phyloP scores from a whole-genome alignment of 1,140 invertebrate genomes.

The Euura lappo region DNA sequence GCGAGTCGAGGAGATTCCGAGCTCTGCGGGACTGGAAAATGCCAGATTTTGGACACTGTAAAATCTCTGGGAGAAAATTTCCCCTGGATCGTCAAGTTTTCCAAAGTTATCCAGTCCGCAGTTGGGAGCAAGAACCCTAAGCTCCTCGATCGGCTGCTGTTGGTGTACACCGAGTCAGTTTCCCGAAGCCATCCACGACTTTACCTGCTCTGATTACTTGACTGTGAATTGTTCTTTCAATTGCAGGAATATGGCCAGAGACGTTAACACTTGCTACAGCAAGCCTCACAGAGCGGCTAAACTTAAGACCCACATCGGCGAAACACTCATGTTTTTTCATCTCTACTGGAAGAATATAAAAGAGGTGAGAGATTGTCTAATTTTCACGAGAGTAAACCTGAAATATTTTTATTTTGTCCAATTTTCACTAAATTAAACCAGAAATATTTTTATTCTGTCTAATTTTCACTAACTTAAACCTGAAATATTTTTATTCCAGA shows the following conservation, averaged over 20 bases:
- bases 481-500: slow-evolving; percentile 28
- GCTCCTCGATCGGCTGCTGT: slow-evolving; percentile 36
- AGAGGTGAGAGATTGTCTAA: slow-evolving; percentile 34
- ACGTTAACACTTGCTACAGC: slow-evolving; percentile 24
- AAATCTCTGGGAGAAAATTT: slow-evolving; percentile 29
- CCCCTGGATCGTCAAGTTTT: slow-evolving; percentile 42
- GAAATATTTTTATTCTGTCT: neutral
- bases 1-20: neutral
- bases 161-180: slow-evolving; percentile 40
- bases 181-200: neutral
- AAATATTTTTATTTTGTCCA: neutral
- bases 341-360: slow-evolving; percentile 47
- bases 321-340: slow-evolving; percentile 47
- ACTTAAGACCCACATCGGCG: slow-evolving; percentile 43
- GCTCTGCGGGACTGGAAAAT: neutral
- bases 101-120: slow-evolving; percentile 32
- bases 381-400: neutral
- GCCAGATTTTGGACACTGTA: neutral
- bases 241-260: slow-evolving; percentile 44
- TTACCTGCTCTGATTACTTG: slow-evolving; percentile 3
- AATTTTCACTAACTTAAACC: neutral
- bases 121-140: slow-evolving; percentile 35
- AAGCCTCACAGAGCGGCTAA: slow-evolving; percentile 24
- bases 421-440: neutral
- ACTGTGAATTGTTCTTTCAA: slow-evolving; percentile 7